Evolutionary conservation across 1,140 invertebrate species (phyloP), one percentile per base, ranked within the genome.

Genomic region (Zaprionus davidi): DNA sequence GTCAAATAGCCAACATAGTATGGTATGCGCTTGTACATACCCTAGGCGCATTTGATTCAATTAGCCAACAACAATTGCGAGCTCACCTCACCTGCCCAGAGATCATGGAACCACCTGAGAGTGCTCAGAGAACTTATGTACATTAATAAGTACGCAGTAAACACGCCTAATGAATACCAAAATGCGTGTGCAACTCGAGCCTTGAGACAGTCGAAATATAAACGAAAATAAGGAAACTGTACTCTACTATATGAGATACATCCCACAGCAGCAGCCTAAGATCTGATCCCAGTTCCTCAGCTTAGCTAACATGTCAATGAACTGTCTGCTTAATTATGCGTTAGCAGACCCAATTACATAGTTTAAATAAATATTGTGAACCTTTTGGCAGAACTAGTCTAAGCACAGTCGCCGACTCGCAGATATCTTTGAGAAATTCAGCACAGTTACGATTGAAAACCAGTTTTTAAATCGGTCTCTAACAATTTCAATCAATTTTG

Each of bases 291-390:
- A 24, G 41, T 53, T 28, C 31, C 46, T 41, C 9, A 49, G 36
- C 28, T 24, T 49, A 13, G 20, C 28, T 46, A 31, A 63, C 56
- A 55, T 51, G 74, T 73, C 75, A 77, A 73, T 46, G 71, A 77
- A 73, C 74, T 41, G 2, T 24, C 2, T 7, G 0, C 46, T 41
- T 55, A 72, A 72, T 73, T 67, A 76, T 76, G 57, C 70, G 60
- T 17, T 11, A 24, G 53, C 57, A 78, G 75, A 79, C 78, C 84
- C 81, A 83, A 88, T 85, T 84, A 56, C 56, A 72, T 72, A 84
- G 78, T 78, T 80, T 80, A 60, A 59, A 49, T 56, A 79, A 71
- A 60, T 24, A 51, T 65, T 67, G 20, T 38, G 78, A 55, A 76
- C 65, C 51, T 68, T 62, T 76, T 71, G 41, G 78, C 22, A 59